A percentile compares a stretch with the other conserved stretches of the same genome.
Conservation (phyloP, 2,888 invertebrate species). For the Diarsia brunnea region DNA sequence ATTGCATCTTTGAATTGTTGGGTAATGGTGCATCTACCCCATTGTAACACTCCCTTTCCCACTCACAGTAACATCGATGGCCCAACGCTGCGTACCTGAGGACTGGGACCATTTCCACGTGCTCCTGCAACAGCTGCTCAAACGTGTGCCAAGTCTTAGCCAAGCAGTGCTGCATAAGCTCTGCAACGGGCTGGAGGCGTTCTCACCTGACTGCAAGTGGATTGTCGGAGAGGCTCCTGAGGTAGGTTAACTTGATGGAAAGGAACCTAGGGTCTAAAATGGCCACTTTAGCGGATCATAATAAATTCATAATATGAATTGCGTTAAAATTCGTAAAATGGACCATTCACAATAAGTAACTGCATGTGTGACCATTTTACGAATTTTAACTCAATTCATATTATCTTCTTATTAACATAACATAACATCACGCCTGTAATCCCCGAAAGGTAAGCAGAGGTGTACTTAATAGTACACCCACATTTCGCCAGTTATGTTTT, state of each 20-base stretch:
- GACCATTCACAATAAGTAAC: too few relatives aligned
- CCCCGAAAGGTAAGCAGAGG: too few relatives aligned
- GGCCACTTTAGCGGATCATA: too few relatives aligned
- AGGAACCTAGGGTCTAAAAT: not conserved
- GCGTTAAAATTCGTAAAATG: too few relatives aligned
- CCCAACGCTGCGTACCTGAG: slow-evolving; percentile 93
- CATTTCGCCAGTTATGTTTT: too few relatives aligned
- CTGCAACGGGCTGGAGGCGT: slow-evolving; percentile 97
- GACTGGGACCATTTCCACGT: slow-evolving; percentile 99
- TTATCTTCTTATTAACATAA: too few relatives aligned
- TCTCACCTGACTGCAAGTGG: slow-evolving; percentile 99
- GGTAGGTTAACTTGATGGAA: slow-evolving; percentile 83
- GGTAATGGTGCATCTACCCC: not conserved
- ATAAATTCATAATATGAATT: too few relatives aligned
- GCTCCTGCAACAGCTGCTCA: slow-evolving; percentile 95
- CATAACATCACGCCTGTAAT: too few relatives aligned
- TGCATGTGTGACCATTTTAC: too few relatives aligned
- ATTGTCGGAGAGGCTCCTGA: slow-evolving; percentile 98
- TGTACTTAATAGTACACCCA: too few relatives aligned
- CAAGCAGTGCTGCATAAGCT: slow-evolving; percentile 94
- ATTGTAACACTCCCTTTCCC: not conserved
- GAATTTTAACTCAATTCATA: too few relatives aligned
- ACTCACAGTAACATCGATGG: slow-evolving; percentile 87
- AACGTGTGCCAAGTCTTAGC: slow-evolving; percentile 95
- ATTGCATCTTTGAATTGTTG: not conserved